Conservation (phyloP, 2,888 invertebrate genomes). For the Caenorhabditis virilis region DNA sequence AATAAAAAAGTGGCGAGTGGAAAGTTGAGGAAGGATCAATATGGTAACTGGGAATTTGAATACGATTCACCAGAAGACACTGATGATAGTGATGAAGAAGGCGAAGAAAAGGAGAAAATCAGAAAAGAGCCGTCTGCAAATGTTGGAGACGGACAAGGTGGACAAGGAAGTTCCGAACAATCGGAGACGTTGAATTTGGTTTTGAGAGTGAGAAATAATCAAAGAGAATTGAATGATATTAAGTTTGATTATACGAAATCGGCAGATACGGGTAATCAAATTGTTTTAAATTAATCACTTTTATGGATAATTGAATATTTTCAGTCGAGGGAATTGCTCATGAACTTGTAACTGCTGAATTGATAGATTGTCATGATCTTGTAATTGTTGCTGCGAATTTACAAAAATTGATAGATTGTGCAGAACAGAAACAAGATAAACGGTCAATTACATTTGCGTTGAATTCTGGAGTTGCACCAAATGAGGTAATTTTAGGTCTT, state of each 20-base stretch:
- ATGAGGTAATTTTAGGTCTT: constrained; percentile 62
- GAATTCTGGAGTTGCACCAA: constrained; percentile 72
- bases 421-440: constrained; percentile 49
- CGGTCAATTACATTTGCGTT: constrained; percentile 68
- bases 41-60: constrained; percentile 68
- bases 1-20: constrained; percentile 63
- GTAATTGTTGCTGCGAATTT: constrained; percentile 89
- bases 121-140: not conserved
- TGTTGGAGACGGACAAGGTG: constrained; percentile 2
- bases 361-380: constrained; percentile 89
- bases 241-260: constrained; percentile 85
- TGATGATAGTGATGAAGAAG: constrained; percentile 33
- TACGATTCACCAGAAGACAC: constrained; percentile 58
- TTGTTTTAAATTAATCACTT: not conserved
- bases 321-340: constrained; percentile 69
- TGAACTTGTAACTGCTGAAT: constrained; percentile 81
- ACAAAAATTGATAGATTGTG: constrained; percentile 72
- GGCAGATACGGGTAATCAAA: constrained; percentile 55
- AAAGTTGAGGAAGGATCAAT: constrained; percentile 65
- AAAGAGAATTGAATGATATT: constrained; percentile 92
- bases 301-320: constrained; percentile 5
- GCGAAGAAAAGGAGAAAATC: constrained; percentile 6
- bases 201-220: constrained; percentile 75
- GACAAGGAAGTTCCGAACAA: not conserved
- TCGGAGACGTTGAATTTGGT: constrained; percentile 51